These are phyloP conservation scores for Athetis lepigone DNA, from an alignment of 2,888 invertebrate genomes.

Conservation along the genomic window DNA sequence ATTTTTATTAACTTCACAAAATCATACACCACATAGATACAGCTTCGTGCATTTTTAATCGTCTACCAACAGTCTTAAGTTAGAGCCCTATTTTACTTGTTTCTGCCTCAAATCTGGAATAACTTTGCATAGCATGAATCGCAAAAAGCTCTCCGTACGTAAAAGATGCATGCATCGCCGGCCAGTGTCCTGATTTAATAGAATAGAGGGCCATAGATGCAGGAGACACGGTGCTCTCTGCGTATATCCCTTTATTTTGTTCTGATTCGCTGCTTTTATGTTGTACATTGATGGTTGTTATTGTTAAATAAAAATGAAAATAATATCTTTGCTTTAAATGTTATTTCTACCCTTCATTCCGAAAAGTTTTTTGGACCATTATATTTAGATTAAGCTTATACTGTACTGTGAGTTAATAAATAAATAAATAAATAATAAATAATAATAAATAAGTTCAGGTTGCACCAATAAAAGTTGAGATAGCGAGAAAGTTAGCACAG, in stretches of 20 bases:
- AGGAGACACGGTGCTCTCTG: slow-evolving; percentile 65
- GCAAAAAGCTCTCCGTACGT: slow-evolving; percentile 77
- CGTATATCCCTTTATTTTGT: slow-evolving; percentile 67
- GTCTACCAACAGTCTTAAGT: slow-evolving; percentile 47
- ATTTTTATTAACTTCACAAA: background rate
- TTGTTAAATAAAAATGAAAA: no score
- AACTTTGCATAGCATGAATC: slow-evolving; percentile 87
- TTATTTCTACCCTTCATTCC: no score
- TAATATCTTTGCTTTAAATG: no score
- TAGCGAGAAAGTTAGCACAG: no score
- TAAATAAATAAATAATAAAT: no score
- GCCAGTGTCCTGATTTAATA: slow-evolving; percentile 84
- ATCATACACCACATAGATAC: slow-evolving; percentile 1
- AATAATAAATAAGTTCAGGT: no score
- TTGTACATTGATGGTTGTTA: slow-evolving; percentile 68
- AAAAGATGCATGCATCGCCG: slow-evolving; percentile 74
- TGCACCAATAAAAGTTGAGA: no score
- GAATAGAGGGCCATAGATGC: slow-evolving; percentile 79
- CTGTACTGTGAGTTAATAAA: no score
- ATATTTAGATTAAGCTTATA: no score
- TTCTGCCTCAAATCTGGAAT: slow-evolving; percentile 83
- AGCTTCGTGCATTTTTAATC: slow-evolving; percentile 50
- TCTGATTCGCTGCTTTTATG: slow-evolving; percentile 66
- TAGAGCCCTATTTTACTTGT: slow-evolving; percentile 73
- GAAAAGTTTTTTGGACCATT: no score